phyloP scores from a whole-genome alignment of 1,140 invertebrate species.

The Eumaeus atala region DNA sequence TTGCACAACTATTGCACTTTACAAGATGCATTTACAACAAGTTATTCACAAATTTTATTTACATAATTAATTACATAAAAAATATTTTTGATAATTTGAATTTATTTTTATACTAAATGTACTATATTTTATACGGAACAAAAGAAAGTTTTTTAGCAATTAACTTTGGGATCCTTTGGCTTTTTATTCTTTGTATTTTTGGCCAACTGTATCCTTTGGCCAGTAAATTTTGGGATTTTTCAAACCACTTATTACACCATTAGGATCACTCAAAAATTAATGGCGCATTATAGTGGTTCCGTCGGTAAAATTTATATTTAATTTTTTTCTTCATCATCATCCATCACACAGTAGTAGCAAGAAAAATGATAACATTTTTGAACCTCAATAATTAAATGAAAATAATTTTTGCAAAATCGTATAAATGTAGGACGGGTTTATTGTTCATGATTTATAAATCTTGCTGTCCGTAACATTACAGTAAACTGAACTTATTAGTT shows the following conservation, averaged over 20 bases:
- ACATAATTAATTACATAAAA: constrained; percentile 18
- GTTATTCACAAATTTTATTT: constrained; percentile 48
- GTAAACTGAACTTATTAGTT: too few relatives aligned
- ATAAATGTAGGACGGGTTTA: constrained; percentile 62
- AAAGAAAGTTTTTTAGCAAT: constrained; percentile 3
- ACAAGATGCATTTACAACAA: constrained; percentile 73
- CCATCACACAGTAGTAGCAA: not conserved
- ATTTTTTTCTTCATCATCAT: too few relatives aligned
- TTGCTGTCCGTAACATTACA: too few relatives aligned
- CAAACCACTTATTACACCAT: too few relatives aligned
- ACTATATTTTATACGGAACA: not conserved
- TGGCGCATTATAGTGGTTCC: too few relatives aligned
- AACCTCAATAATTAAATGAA: not conserved
- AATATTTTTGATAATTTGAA: not conserved
- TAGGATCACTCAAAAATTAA: too few relatives aligned
- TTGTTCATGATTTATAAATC: constrained; percentile 22
- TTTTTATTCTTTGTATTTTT: not conserved
- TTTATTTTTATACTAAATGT: not conserved
- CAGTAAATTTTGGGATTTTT: too few relatives aligned
- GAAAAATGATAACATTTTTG: not conserved
- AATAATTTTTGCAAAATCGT: constrained; percentile 33
- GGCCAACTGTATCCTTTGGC: too few relatives aligned
- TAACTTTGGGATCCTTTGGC: constrained; percentile 17
- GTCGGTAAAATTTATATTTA: too few relatives aligned
- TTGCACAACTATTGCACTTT: constrained; percentile 72